phyloP scores from a whole-genome alignment of 2,113 vertebrate species.

The Bubo bubo region DNA sequence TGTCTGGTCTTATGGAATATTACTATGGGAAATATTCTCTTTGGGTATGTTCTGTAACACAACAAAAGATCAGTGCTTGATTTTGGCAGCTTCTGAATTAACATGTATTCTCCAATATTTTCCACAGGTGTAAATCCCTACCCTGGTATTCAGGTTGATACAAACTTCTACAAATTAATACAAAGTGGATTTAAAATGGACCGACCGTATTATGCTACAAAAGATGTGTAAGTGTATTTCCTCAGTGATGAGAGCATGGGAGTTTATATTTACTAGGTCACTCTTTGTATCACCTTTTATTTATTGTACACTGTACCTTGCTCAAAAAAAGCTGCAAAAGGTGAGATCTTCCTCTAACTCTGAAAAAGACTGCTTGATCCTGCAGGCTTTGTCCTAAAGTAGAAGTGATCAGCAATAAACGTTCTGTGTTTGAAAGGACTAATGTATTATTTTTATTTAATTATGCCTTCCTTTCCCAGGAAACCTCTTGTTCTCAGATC shows the following conservation, averaged over 20 bases:
- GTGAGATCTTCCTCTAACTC: neutral
- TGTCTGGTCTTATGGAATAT: conserved; percentile 94
- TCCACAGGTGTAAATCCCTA: conserved; percentile 91
- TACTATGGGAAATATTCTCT: conserved; percentile 98
- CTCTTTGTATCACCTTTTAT: neutral
- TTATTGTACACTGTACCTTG: neutral
- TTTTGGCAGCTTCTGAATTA: neutral
- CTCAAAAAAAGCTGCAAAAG: neutral
- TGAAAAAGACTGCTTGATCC: neutral
- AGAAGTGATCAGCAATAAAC: neutral
- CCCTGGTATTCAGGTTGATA: conserved; percentile 91
- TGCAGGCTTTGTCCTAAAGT: neutral
- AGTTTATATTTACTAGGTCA: neutral
- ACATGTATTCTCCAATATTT: neutral
- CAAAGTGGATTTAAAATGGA: conserved; percentile 95
- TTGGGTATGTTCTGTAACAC: conserved; percentile 77
- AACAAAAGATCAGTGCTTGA: neutral
- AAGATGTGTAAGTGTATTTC: conserved; percentile 82
- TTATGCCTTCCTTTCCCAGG: neutral
- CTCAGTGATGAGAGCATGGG: neutral
- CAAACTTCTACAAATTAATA: conserved; percentile 89
- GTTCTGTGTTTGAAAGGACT: neutral
- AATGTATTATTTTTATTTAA: neutral
- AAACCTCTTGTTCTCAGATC: neutral
- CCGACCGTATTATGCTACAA: conserved; percentile 87